Percentiles rank a stretch among this genome's conserved stretches.
phyloP scores from a whole-genome alignment of 2,113 vertebrate genomes.

The Oxyura jamaicensis region DNA sequence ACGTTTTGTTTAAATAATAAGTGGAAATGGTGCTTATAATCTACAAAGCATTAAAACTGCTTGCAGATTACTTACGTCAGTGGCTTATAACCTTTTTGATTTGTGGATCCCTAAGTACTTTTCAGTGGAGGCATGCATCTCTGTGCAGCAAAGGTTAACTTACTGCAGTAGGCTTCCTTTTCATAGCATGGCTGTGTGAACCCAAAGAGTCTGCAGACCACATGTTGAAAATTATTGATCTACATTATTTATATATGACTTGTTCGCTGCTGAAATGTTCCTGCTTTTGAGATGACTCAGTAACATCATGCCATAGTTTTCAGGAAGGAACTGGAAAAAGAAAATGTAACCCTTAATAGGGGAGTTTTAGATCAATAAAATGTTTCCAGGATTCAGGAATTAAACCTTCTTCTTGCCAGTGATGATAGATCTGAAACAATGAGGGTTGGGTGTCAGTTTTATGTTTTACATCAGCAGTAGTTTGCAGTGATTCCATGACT shows the following conservation, averaged over 20 bases:
- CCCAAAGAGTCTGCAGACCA: conserved; percentile 39
- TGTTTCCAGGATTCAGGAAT: not conserved
- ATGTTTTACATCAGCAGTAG: not conserved
- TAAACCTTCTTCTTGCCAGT: not conserved
- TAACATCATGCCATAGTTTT: conserved; percentile 22
- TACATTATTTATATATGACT: conserved; percentile 58
- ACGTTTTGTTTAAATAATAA: conserved; percentile 1
- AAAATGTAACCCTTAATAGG: not conserved
- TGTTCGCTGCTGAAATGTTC: conserved; percentile 36
- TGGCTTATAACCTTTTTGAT: conserved; percentile 54
- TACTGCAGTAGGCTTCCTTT: conserved; percentile 39
- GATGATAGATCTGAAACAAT: not conserved
- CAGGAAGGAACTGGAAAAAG: conserved; percentile 11
- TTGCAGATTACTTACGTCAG: conserved; percentile 16
- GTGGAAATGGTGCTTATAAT: conserved; percentile 7
- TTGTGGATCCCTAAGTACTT: conserved; percentile 53
- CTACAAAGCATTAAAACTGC: conserved; percentile 27
- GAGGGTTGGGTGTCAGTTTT: not conserved
- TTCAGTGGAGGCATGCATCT: conserved; percentile 10
- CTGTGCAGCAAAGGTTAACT: conserved; percentile 42
- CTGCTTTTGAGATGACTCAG: conserved; percentile 51
- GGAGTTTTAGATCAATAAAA: not conserved
- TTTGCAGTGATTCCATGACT: not conserved
- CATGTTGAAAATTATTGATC: conserved; percentile 63
- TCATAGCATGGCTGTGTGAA: conserved; percentile 22